These are phyloP conservation scores for Chironomus tentans DNA, from an alignment of 2,888 invertebrate genomes.

Conservation along the genomic window DNA sequence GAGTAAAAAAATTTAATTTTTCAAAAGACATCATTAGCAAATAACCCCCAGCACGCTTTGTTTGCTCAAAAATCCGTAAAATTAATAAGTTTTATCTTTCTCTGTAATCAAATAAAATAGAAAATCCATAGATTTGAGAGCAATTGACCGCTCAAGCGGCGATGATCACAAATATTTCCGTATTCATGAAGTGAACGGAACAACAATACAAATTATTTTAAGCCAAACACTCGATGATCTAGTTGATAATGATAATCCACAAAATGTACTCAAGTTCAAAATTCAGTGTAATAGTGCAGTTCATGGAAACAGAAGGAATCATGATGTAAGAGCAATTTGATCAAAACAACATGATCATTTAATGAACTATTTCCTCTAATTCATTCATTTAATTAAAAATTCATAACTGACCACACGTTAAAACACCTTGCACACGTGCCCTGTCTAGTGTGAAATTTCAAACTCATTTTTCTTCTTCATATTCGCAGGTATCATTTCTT, in stretches of 20 bases:
- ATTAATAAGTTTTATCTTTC: neutral
- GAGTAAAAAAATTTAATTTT: too few relatives aligned
- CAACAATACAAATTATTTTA: slow-evolving; percentile 65
- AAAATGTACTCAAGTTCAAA: slow-evolving; percentile 74
- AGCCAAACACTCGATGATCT: slow-evolving; percentile 69
- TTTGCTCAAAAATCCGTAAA: neutral
- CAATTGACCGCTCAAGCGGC: slow-evolving; percentile 38
- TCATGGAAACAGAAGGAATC: slow-evolving; percentile 36
- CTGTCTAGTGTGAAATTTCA: neutral
- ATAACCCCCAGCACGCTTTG: slow-evolving; percentile 39
- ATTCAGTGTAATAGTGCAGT: slow-evolving; percentile 50
- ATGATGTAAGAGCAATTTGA: slow-evolving; percentile 34
- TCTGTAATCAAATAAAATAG: slow-evolving; percentile 8
- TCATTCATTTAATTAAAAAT: neutral
- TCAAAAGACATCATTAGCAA: too few relatives aligned
- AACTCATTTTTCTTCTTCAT: neutral
- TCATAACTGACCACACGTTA: slow-evolving; percentile 14
- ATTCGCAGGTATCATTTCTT: slow-evolving; percentile 63
- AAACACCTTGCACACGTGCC: neutral
- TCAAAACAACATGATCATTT: neutral
- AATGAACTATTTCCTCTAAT: neutral
- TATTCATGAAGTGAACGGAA: slow-evolving; percentile 59
- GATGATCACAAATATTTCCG: slow-evolving; percentile 37
- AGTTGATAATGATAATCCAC: slow-evolving; percentile 70
- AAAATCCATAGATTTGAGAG: slow-evolving; percentile 35